These are phyloP conservation scores for Acanthoscelides obtectus DNA, from an alignment of 2,888 invertebrate species.

Conservation along the genomic window DNA sequence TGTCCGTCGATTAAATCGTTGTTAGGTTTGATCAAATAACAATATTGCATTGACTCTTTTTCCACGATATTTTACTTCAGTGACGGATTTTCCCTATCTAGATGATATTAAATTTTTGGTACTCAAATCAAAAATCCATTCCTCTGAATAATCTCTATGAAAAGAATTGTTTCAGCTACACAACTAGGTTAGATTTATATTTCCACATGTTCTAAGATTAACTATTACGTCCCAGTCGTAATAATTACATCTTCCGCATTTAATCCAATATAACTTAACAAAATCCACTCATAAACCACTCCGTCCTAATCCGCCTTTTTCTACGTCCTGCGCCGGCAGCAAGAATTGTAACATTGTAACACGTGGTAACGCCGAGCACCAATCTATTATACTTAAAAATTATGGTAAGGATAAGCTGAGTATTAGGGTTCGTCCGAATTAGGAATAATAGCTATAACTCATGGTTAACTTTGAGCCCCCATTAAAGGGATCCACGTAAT, in stretches of 20 bases:
- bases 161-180: too few relatives aligned
- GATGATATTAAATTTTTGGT: too few relatives aligned
- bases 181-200: too few relatives aligned
- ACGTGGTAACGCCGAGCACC: background rate
- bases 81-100: too few relatives aligned
- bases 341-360: too few relatives aligned
- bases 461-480: slow-evolving; percentile 29
- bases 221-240: background rate
- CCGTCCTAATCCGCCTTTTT: background rate
- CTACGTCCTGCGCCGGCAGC: background rate
- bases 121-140: too few relatives aligned
- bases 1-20: too few relatives aligned
- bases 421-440: slow-evolving; percentile 23
- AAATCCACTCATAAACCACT: background rate
- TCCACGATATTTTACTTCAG: too few relatives aligned
- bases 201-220: background rate
- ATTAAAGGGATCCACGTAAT: slow-evolving; percentile 30
- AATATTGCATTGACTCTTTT: too few relatives aligned
- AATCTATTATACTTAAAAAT: slow-evolving; percentile 16
- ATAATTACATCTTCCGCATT: background rate
- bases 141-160: too few relatives aligned
- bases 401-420: slow-evolving; percentile 16
- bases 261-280: background rate
- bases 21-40: too few relatives aligned
- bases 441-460: slow-evolving; percentile 29